Conservation (phyloP, 2,888 invertebrate genomes). For the Meliscaeva auricollis region DNA sequence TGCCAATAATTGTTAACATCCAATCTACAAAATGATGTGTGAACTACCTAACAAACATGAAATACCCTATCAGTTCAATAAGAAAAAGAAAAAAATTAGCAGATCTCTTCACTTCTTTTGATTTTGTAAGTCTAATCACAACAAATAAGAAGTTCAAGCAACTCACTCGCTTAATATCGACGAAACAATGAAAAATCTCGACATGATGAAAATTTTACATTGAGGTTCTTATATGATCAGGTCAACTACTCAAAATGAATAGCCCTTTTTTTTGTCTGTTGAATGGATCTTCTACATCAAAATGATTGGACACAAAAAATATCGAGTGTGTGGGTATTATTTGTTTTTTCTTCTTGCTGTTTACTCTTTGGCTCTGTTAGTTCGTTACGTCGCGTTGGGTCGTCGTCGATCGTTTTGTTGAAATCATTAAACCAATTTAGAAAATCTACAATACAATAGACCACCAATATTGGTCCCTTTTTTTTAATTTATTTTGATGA, state of each 20-base stretch:
- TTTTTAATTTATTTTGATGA: conserved; percentile 34
- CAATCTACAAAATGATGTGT: no score
- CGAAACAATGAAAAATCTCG: conserved; percentile 43
- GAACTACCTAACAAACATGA: not conserved
- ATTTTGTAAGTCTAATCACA: conserved; percentile 67
- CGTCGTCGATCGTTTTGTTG: conserved; percentile 26
- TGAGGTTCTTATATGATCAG: conserved; percentile 54
- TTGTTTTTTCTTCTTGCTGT: not conserved
- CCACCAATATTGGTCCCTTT: conserved; percentile 55
- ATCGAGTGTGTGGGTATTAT: conserved; percentile 40
- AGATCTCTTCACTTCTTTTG: conserved; percentile 51
- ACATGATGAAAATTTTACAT: conserved; percentile 32
- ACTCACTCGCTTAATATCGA: conserved; percentile 51
- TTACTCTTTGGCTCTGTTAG: not conserved
- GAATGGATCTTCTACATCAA: conserved; percentile 62
- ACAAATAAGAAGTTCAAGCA: conserved; percentile 64
- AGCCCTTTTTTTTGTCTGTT: conserved; percentile 32
- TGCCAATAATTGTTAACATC: no score
- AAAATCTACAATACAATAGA: conserved; percentile 59
- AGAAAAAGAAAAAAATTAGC: conserved; percentile 54
- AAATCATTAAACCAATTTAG: conserved; percentile 71
- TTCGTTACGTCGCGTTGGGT: not conserved
- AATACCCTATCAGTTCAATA: not conserved
- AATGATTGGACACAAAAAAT: conserved; percentile 54
- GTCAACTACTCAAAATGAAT: conserved; percentile 58